Evolutionary conservation across 1,140 invertebrate species (phyloP), one percentile per base, ranked within the genome.

Genomic region (Proctacanthus coquilletti): DNA sequence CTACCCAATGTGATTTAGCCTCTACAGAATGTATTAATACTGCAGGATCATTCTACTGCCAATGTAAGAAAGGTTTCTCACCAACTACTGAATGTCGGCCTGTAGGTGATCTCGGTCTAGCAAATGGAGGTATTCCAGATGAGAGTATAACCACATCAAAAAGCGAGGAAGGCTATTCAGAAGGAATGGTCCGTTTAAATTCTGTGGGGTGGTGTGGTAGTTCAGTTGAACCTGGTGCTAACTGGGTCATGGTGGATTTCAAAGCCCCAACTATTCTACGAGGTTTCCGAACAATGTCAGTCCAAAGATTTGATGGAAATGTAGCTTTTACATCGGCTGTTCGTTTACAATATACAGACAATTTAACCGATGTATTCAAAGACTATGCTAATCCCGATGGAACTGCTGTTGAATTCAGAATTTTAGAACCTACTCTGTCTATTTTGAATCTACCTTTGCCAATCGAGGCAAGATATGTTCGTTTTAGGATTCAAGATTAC

Each of bases 11-110:
- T 63, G 91, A 92, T 61, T 64, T 80, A 14, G 82, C 80, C 3
- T 92, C 84, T 3, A 93, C 91, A 1, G 80, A 88, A 60, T 96
- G 92, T 60, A 76, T 80, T 34, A 96, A 96, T 52, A 80, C 80
- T 15, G 74, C 81, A 23, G 92, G 92, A 34, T 84, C 87, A 17
- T 95, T 94, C 63, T 80, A 78, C 39, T 96, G 92, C 52, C 84
- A 86, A 48, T 96, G 92, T 49, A 72, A 78, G 45, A 52, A 72
- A 44, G 87, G 88, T 31, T 93, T 92, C 53, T 62, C 78, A 20
- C 80, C 87, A 11, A 89, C 81, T 38, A 72, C 87, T 49, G 87
- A 94, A 53, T 94, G 88, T 48, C 68, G 86, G 45, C 84, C 85
- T 2, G 78, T 91, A 21, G 79, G 77, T 11, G 88, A 93, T 64